Evolutionary conservation across 2,888 invertebrate genomes (phyloP).

Genomic region (Drosophila incognita): DNA sequence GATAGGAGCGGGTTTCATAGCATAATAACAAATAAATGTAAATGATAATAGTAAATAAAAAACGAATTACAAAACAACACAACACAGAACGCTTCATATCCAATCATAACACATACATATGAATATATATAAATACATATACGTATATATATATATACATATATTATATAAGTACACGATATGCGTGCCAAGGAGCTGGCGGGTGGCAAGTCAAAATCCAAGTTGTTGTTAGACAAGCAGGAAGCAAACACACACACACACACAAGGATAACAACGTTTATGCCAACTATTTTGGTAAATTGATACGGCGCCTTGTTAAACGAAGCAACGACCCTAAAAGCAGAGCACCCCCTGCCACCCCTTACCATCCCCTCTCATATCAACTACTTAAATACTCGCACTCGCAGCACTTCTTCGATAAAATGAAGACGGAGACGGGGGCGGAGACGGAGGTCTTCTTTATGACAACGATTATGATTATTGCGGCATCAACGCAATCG

Average conservation of each 20-base stretch:
- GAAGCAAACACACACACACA: constrained; percentile 36
- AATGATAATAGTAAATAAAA: constrained; percentile 79
- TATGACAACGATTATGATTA: constrained; percentile 63
- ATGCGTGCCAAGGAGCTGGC: constrained; percentile 53
- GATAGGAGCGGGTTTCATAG: constrained; percentile 37
- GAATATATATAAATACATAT: background rate
- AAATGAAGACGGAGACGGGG: background rate
- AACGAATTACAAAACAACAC: constrained; percentile 80
- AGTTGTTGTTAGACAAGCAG: constrained; percentile 56
- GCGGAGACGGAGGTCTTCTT: constrained; percentile 6
- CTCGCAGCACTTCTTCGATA: background rate
- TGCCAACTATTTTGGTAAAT: constrained; percentile 68
- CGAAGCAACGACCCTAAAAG: constrained; percentile 48
- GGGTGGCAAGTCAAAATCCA: constrained; percentile 40
- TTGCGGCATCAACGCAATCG: constrained; percentile 43
- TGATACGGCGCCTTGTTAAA: constrained; percentile 74
- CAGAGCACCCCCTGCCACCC: background rate
- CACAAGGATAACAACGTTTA: constrained; percentile 38
- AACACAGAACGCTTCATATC: constrained; percentile 61
- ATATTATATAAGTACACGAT: constrained; percentile 22
- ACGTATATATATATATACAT: background rate
- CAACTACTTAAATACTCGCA: constrained; percentile 15
- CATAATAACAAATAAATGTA: constrained; percentile 80
- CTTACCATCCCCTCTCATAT: background rate
- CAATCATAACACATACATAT: constrained; percentile 48